phyloP scores from a whole-genome alignment of 2,888 invertebrate species.

The Reticulitermes lucifugus region DNA sequence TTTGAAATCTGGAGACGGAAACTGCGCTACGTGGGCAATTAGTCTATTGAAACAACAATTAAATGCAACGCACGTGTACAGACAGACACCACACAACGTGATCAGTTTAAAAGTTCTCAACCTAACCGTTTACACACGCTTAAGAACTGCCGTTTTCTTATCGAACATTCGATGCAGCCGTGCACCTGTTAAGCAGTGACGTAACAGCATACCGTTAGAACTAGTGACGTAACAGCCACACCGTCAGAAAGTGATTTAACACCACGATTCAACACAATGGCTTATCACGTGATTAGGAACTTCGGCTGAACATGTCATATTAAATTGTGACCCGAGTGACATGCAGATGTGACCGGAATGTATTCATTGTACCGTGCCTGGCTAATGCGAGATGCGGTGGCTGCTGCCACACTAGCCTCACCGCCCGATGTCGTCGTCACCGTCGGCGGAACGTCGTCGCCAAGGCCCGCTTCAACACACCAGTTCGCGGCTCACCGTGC shows the following conservation, averaged over 20 bases:
- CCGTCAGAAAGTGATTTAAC: too few relatives aligned
- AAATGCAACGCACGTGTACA: neutral
- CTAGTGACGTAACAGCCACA: too few relatives aligned
- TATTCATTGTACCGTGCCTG: constrained; percentile 65
- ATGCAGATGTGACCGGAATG: constrained; percentile 57
- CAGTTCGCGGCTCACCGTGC: constrained; percentile 77
- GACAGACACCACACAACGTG: neutral
- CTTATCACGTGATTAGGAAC: neutral
- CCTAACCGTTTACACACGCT: too few relatives aligned
- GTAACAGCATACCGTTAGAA: too few relatives aligned
- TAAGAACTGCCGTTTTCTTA: too few relatives aligned
- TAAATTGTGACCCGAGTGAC: neutral
- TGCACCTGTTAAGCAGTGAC: neutral
- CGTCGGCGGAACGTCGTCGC: constrained; percentile 64
- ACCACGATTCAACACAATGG: neutral
- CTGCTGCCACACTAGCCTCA: constrained; percentile 59
- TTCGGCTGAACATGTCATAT: too few relatives aligned
- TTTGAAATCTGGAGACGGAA: neutral
- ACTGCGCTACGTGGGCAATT: neutral
- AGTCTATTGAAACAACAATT: neutral
- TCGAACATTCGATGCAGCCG: neutral
- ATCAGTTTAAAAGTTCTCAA: too few relatives aligned
- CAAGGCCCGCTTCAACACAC: constrained; percentile 42
- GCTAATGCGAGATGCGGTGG: constrained; percentile 58
- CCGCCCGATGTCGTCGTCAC: constrained; percentile 74